Base-by-base conservation (phyloP, 2,888 invertebrate genomes). In the Meliscaeva auricollis region DNA sequence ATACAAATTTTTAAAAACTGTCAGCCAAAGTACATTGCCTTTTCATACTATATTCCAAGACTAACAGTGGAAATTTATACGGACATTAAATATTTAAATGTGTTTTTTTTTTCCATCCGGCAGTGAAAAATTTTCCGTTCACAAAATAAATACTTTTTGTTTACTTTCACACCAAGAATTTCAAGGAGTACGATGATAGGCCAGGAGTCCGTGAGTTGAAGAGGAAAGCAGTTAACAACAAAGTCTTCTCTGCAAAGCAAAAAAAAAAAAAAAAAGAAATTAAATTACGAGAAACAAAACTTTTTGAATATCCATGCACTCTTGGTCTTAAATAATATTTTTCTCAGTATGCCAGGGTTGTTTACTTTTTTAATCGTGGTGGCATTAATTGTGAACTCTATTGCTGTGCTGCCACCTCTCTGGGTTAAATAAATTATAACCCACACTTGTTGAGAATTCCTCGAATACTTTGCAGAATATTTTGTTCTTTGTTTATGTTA, bases 91-190 rank as follows among this genome's bases (percentile, higher is more conserved):
- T 72, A 68, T 79, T 60, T 70, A 48, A 70, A 74, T 70, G 70
- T 72, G 75, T 72, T 82, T 82, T 66, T 41, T 20, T 26, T 4
- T 26, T 26, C 26, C 26, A 26, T 26, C 50, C 72, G 68, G n/a
- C 20, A 50, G 8, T 38, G 38, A 38, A 38, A 69, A 73, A 73
- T 70, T 50, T 60, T 66, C 32, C 15, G 20, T 60, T 80, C 44
- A 48, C 41, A 85, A 81, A 81, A 77, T 73, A 85, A 85, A 85
- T 80, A 54, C 17, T 46, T 69, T 73, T 69, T 85, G 77, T 85
- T 77, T 85, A 81, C 60, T 41, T 52, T 69, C 30, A 30, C 69
- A 48, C 72, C 52, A 56, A 62, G 74, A 35, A 35, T 50, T 66
- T 66, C 6, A 66, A 66, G 79, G 84, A 72, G 41, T 46, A 20